A percentile compares a stretch with the other conserved stretches of the same genome.
These are phyloP conservation scores for Avahi laniger DNA, from an alignment of 2,797 vertebrate species.

Conservation along the genomic window DNA sequence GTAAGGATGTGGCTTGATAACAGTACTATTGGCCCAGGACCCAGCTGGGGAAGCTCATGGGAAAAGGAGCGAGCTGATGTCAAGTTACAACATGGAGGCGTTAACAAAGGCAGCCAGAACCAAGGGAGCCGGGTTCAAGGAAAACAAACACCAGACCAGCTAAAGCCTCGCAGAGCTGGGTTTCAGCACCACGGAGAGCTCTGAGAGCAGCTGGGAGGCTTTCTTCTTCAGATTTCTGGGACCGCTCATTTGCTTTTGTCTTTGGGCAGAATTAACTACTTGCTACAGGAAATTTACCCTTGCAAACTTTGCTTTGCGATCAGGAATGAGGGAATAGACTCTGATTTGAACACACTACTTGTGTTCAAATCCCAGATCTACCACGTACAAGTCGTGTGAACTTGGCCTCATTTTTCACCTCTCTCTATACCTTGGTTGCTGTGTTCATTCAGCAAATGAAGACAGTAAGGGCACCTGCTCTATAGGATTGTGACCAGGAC, in stretches of 20 bases:
- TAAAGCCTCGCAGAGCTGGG: fast-evolving
- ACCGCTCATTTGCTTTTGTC: neutral
- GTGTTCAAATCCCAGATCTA: neutral
- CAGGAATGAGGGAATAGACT: neutral
- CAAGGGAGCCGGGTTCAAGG: neutral
- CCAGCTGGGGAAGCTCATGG: neutral
- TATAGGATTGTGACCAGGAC: neutral
- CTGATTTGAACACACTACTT: neutral
- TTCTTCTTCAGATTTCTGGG: neutral
- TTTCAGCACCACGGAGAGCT: conserved; percentile 45
- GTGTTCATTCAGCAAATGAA: neutral
- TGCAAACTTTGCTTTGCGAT: neutral
- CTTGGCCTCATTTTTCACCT: neutral
- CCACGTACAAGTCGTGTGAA: neutral
- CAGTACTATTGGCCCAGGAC: neutral
- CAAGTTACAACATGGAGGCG: neutral
- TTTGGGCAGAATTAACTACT: neutral
- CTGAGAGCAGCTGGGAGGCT: fast-evolving
- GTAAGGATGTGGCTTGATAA: neutral
- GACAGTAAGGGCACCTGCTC: neutral
- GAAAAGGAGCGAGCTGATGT: neutral
- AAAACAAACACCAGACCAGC: neutral
- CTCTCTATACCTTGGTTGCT: neutral
- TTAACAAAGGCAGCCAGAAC: neutral
- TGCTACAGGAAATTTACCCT: neutral